phyloP scores from a whole-genome alignment of 1,140 invertebrate species.

The Leptopilina boulardi region DNA sequence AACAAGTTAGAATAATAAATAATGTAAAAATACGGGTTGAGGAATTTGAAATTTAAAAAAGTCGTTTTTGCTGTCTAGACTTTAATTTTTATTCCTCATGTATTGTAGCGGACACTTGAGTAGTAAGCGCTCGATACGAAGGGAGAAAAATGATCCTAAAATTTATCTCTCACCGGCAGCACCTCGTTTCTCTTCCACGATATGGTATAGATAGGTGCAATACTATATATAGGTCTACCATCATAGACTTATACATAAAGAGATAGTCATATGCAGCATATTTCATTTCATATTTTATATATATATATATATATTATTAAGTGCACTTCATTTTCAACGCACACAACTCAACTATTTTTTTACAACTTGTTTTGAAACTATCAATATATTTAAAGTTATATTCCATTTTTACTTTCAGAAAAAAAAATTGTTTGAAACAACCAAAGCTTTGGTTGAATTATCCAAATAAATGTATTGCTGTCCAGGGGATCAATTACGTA shows the following conservation, averaged over 20 bases:
- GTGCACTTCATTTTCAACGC: slow-evolving; percentile 18
- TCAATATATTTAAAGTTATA: background rate
- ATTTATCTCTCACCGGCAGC: slow-evolving; percentile 13
- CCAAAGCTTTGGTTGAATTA: too few species aligned
- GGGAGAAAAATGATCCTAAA: slow-evolving; percentile 23
- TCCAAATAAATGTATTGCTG: too few species aligned
- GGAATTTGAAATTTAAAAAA: background rate
- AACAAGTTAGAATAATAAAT: too few species aligned
- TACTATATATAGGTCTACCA: background rate
- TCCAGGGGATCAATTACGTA: too few species aligned
- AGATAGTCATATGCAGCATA: background rate
- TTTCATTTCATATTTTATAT: background rate
- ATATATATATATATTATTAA: background rate
- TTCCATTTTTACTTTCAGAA: background rate
- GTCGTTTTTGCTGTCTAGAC: background rate
- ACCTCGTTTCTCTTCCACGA: slow-evolving; percentile 13
- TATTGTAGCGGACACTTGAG: background rate
- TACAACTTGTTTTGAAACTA: background rate
- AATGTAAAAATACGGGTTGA: too few species aligned
- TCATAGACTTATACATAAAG: slow-evolving; percentile 22
- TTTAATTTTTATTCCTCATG: slow-evolving; percentile 3
- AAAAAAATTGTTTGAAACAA: too few species aligned
- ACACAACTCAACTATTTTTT: background rate
- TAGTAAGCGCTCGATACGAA: slow-evolving; percentile 16
- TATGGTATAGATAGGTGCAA: slow-evolving; percentile 4